Evolutionary conservation across 1,140 invertebrate species (phyloP), one percentile per base, ranked within the genome.

Genomic region (Aporrectodea caliginosa): DNA sequence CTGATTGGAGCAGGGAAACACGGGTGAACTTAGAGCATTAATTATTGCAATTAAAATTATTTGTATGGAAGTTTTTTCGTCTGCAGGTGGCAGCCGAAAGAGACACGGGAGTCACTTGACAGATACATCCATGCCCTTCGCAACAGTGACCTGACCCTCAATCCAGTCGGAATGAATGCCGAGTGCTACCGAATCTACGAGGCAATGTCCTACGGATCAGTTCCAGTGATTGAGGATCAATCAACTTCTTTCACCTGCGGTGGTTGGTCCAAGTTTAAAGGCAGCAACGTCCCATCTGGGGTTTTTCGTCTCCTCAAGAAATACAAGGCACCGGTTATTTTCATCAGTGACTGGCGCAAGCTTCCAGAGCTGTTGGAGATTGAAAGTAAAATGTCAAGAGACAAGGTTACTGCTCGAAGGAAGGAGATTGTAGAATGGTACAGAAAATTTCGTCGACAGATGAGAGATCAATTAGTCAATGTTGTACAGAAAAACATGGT

Each of bases 101-200:
- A 91, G 84, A 88, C 89, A 14, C 82, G 84, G 29, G 84, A 89
- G 31, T 87, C 86, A 2, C 80, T 90, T 35, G 80, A 87, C n/a
- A 82, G 85, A 14, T 92, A 91, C 82, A 82, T 90, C 1, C 81
- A 86, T 73, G 86, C 88, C 35, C 83, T 92, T 33, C 82, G 84
- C 33, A 77, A 89, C 31, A 91, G 90, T 81, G 91, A 91, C 84
- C 83, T 91, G 30, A 91, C 91, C 0, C 83, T 92, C n/a, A 90
- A 87, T 83, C 91, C 91, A 16, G 89, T 90, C 73, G 91, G 91
- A 12, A 84, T 86, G 81, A 91, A 91, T 82, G 85, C 90, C 1
- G 91, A 92, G 83, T 91, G 90, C 81, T 91, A 91, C 84, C 84
- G 91, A 31, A 90, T 91, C 35, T 91, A 91, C 83, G 91, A 92